These are phyloP conservation scores for Dolichopus griseipennis DNA, from an alignment of 2,888 invertebrate species.

Conservation along the genomic window DNA sequence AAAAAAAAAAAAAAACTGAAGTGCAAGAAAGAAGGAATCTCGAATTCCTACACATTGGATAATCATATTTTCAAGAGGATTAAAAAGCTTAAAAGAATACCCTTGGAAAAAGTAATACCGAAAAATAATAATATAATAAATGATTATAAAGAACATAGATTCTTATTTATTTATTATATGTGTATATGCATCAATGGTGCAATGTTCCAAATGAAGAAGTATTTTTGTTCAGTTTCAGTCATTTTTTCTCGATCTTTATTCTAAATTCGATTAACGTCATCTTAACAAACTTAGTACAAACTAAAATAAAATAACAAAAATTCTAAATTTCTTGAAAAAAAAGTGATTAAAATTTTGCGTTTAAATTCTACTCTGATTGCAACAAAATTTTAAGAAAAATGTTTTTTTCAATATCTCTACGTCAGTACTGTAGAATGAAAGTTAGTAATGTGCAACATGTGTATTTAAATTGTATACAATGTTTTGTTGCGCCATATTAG, in stretches of 20 bases:
- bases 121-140: background rate
- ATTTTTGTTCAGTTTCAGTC: background rate
- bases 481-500: too few species aligned
- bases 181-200: background rate
- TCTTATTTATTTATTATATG: background rate
- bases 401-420: too few species aligned
- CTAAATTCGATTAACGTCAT: background rate
- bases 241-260: background rate
- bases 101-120: background rate
- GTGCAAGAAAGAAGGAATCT: background rate
- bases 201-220: background rate
- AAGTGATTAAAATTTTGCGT: too few species aligned
- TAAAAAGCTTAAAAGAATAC: conserved; percentile 2
- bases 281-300: too few species aligned
- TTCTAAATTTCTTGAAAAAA: too few species aligned
- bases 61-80: conserved; percentile 1
- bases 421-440: too few species aligned
- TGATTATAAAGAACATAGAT: background rate
- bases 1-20: background rate
- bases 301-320: background rate
- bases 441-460: too few species aligned
- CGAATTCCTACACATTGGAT: background rate
- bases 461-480: too few species aligned
- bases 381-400: too few species aligned
- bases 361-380: too few species aligned